Conservation (phyloP, 2,888 invertebrate genomes). For the Limnephilus marmoratus region DNA sequence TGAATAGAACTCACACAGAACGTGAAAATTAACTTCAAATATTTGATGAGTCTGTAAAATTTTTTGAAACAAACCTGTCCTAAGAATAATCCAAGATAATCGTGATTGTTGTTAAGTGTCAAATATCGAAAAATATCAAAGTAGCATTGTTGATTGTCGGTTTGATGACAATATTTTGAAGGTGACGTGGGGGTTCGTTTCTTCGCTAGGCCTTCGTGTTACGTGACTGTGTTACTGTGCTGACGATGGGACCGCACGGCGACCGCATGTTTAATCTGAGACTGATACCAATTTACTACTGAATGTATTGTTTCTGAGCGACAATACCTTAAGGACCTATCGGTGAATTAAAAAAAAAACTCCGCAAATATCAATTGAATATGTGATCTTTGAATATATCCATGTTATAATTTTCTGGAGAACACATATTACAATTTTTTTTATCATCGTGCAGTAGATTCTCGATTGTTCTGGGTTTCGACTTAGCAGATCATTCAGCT, state of each 20-base stretch:
- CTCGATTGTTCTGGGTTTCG: background rate
- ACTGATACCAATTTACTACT: constrained; percentile 60
- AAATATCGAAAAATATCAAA: background rate
- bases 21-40: too few relatives aligned
- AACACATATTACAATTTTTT: background rate
- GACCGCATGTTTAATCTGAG: constrained; percentile 53
- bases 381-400: constrained; percentile 9
- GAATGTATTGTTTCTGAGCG: constrained; percentile 40
- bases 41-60: too few relatives aligned
- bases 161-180: background rate
- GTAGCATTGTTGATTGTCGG: background rate
- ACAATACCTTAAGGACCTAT: constrained; percentile 45
- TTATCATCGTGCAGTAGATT: background rate
- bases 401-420: background rate
- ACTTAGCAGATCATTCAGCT: background rate
- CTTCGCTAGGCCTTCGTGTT: constrained; percentile 46
- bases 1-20: too few relatives aligned
- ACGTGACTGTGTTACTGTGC: constrained; percentile 51
- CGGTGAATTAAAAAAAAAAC: constrained; percentile 11
- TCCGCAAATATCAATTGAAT: constrained; percentile 36
- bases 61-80: too few relatives aligned
- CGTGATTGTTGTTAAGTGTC: background rate
- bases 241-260: constrained; percentile 36
- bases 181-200: background rate
- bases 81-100: background rate